phyloP scores from a whole-genome alignment of 2,888 invertebrate species.

The Phymatocera aterrima region DNA sequence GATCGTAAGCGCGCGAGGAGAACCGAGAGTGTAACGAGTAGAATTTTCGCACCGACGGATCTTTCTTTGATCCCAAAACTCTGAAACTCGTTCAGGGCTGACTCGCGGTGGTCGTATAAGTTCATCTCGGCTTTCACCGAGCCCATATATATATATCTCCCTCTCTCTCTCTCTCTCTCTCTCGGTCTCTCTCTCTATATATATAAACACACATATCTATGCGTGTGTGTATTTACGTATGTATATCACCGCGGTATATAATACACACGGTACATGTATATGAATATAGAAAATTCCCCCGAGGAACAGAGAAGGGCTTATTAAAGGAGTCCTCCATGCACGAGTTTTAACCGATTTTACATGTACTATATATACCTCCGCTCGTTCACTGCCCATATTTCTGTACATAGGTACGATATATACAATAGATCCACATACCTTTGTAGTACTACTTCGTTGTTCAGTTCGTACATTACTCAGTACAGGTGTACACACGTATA shows the following conservation, averaged over 20 bases:
- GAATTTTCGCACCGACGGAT: conserved; percentile 33
- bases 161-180: too few species aligned
- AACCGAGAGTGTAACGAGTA: conserved; percentile 15
- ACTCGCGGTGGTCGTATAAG: conserved; percentile 28
- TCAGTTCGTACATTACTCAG: too few species aligned
- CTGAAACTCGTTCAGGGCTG: conserved; percentile 13
- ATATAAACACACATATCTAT: not conserved
- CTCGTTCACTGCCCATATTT: not conserved
- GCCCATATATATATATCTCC: not conserved
- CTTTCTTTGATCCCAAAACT: conserved; percentile 28
- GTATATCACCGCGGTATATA: too few species aligned
- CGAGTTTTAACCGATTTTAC: conserved; percentile 22
- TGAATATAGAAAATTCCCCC: conserved; percentile 26
- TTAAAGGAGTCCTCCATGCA: conserved; percentile 29
- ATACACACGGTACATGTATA: not conserved
- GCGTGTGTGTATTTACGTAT: not conserved
- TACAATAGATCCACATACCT: too few species aligned
- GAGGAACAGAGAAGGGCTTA: not conserved
- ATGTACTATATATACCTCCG: not conserved
- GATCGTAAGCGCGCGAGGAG: not conserved
- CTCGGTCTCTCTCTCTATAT: too few species aligned
- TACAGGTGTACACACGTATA: too few species aligned
- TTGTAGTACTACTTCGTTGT: too few species aligned
- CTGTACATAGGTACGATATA: not conserved
- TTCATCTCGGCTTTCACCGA: conserved; percentile 14